Evolutionary conservation across 2,113 vertebrate species (phyloP).

Genomic region (pig (Sus scrofa)): T2T-Sscrofa CM000817.6:7021001-7021500

Average conservation of each 20-base stretch:
- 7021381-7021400: not conserved
- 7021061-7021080: not conserved
- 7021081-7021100: not conserved
- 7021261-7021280: not conserved
- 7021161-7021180: not conserved
- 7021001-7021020: not conserved
- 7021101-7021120: not conserved
- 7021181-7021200: not conserved
- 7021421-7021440: not conserved
- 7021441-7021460: conserved; percentile 32
- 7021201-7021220: not conserved
- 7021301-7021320: rapidly evolving
- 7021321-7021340: not conserved
- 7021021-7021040: not conserved
- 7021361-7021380: not conserved
- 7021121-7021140: not conserved
- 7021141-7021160: not conserved
- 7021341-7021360: not conserved
- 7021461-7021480: conserved; percentile 25
- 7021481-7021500: conserved; percentile 26
- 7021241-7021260: not conserved
- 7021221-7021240: not conserved
- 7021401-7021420: conserved; percentile 22
- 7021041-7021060: not conserved
- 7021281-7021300: rapidly evolving